Evolutionary conservation across 2,888 invertebrate species (phyloP).

Genomic region (Aquatica leii): DNA sequence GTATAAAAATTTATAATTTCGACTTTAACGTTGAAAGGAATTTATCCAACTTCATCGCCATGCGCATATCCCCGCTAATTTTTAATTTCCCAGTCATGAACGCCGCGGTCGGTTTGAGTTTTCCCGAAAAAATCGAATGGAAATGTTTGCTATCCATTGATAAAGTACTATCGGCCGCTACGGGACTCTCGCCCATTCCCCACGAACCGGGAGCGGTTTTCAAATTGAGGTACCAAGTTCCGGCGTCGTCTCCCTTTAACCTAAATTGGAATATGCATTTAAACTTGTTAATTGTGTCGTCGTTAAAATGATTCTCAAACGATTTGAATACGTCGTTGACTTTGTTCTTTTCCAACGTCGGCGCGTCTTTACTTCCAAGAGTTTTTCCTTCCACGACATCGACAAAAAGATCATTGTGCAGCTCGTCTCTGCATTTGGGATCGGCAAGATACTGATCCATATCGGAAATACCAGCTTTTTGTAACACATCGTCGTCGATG

Average conservation of each 20-base stretch:
- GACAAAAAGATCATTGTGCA: too few species aligned
- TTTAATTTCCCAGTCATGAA: constrained; percentile 97
- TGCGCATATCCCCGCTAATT: constrained; percentile 89
- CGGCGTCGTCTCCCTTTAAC: not conserved
- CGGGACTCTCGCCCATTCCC: constrained; percentile 78
- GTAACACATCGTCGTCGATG: constrained; percentile 90
- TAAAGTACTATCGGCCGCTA: constrained; percentile 81
- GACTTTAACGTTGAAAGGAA: constrained; percentile 78
- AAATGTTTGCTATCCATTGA: constrained; percentile 83
- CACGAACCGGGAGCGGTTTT: constrained; percentile 84
- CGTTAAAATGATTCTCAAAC: not conserved
- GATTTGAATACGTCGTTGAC: constrained; percentile 1
- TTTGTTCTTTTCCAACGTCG: not conserved
- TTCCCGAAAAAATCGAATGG: constrained; percentile 82
- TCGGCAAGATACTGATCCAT: constrained; percentile 75
- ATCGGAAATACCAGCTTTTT: constrained; percentile 81
- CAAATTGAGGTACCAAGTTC: constrained; percentile 74
- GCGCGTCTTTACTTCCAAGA: too few species aligned
- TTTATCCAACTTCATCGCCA: constrained; percentile 94
- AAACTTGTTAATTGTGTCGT: not conserved
- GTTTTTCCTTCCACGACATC: not conserved
- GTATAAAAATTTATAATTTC: constrained; percentile 62
- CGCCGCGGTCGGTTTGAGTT: constrained; percentile 88
- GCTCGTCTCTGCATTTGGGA: not conserved
- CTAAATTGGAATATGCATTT: constrained; percentile 5